These are phyloP conservation scores for Turritopsis dohrnii DNA, from an alignment of 30 jellyfish, hydroid and myxozoan species.

Conservation along the genomic window DNA sequence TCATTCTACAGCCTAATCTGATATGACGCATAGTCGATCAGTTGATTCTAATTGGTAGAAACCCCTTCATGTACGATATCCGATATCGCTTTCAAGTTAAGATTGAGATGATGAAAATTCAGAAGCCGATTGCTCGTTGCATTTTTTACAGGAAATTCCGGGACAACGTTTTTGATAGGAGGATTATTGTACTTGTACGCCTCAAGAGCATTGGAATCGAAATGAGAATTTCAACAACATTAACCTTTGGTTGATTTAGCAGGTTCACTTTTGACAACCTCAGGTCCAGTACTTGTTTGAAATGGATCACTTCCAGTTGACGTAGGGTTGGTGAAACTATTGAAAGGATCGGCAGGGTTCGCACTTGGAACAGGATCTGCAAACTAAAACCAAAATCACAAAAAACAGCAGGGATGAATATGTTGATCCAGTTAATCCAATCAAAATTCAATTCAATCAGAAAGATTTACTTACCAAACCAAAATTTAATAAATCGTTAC, in stretches of 20 bases:
- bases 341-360: background rate
- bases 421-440: background rate
- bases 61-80: too few relatives aligned
- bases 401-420: background rate
- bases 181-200: too few relatives aligned
- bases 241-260: slow-evolving; percentile 23
- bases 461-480: slow-evolving; percentile 24
- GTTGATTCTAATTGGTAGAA: too few relatives aligned
- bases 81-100: too few relatives aligned
- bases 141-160: too few relatives aligned
- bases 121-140: too few relatives aligned
- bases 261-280: background rate
- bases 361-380: slow-evolving; percentile 13
- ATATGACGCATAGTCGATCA: too few relatives aligned
- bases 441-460: background rate
- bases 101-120: too few relatives aligned
- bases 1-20: too few relatives aligned
- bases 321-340: background rate
- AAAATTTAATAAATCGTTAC: slow-evolving; percentile 26
- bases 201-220: too few relatives aligned
- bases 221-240: background rate
- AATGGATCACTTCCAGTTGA: background rate
- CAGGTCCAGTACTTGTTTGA: slow-evolving; percentile 1
- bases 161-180: too few relatives aligned
- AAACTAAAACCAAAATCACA: background rate